Evolutionary conservation across 2,113 vertebrate genomes (phyloP).

Genomic region (Steatornis caripensis): DNA sequence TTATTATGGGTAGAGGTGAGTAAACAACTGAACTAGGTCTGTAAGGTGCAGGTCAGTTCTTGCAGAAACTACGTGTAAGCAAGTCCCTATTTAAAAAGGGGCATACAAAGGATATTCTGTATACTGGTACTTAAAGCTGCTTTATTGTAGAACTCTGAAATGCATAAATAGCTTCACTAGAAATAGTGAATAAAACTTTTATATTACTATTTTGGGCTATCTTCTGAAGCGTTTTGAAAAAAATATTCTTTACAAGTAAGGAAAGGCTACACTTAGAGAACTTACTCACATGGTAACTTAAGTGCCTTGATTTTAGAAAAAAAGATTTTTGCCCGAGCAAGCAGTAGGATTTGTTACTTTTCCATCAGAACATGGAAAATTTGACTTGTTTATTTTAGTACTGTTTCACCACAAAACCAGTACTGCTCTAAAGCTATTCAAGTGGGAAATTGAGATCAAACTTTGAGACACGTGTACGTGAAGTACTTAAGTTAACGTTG

Average conservation of each 20-base stretch:
- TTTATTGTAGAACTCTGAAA: background rate
- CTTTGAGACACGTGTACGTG: accelerated
- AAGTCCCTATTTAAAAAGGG: background rate
- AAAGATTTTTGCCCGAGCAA: background rate
- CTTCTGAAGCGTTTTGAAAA: background rate
- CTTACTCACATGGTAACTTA: background rate
- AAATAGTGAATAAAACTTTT: background rate
- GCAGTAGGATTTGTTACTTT: background rate
- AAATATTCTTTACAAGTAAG: background rate
- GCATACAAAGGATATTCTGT: accelerated
- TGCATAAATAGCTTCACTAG: background rate
- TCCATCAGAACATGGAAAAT: background rate
- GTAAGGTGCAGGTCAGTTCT: background rate
- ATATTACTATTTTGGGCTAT: background rate
- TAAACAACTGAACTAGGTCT: background rate
- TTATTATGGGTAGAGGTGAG: background rate
- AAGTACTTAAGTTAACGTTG: background rate
- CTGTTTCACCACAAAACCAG: background rate
- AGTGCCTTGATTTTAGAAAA: background rate
- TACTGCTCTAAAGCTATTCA: background rate
- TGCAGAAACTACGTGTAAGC: background rate
- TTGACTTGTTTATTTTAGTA: background rate
- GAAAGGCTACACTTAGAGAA: background rate
- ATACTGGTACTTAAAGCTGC: background rate
- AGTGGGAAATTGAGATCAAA: background rate